Evolutionary conservation across 1,140 invertebrate species (phyloP), one percentile per base, ranked within the genome.

Genomic region (Trypoxylus dichotomus): DNA sequence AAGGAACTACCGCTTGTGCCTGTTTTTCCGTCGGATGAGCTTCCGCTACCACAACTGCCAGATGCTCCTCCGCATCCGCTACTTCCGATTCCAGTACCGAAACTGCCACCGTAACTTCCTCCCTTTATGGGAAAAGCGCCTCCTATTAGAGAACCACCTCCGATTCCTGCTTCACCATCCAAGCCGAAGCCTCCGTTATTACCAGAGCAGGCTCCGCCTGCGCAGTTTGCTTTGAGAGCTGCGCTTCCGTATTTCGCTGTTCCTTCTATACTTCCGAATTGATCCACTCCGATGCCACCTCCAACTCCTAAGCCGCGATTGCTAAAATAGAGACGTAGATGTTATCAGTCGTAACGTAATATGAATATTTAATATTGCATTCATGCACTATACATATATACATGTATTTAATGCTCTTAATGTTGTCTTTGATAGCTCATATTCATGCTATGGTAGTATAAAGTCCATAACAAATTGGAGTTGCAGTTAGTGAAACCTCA

Each of bases 171-270:
- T n/a, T 15, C 1, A 2, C 47, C 47, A 54, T 15, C 47, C 1
- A n/a, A 54, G 19, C 19, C 19, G 15, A 54, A 54, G 21, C 1
- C 60, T 68, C 60, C 60, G 24, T 68, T 27, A 54, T 54, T 54
- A 54, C 15, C 47, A 54, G 47, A 54, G 27, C 74, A 47, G 21
- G 24, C n/a, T 1, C 43, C 43, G 11, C 43, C 41, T 2, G 25
- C 74, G 27, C 43, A 75, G 24, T 54, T 75, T 47, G 41, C 42
- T 75, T 75, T 54, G 6, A 47, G 32, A 8, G 72, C 43, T 0
- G 74, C 43, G n/a, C 74, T 75, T 75, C 74, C 74, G 21, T 25
- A 75, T 13, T 54, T 54, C 25, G 41, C 74, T 2, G 41, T n/a
- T 7, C 74, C 74, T 19, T 47, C 74, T 27, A 75, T 42, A 13